Conservation (phyloP, 2,113 vertebrate genomes). For the Bos taurus region ARS-UCD2.0 NC_037357.1:65523501-65524000, state of each 20-base stretch:
- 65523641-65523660: not conserved
- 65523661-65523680: not conserved
- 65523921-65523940: not conserved
- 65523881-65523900: not conserved
- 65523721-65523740: not conserved
- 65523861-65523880: not conserved
- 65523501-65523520: not conserved
- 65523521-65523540: not conserved
- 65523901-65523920: not conserved
- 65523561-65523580: not conserved
- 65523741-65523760: not conserved
- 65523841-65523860: not conserved
- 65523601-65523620: not conserved
- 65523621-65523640: not conserved
- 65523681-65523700: not conserved
- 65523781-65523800: not conserved
- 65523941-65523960: not conserved
- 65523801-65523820: not conserved
- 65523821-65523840: not conserved
- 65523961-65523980: not conserved
- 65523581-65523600: not conserved
- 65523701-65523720: not conserved
- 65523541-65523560: not conserved
- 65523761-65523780: not conserved
- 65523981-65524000: not conserved